These are phyloP conservation scores for Cyphomyrmex costatus DNA, from an alignment of 1,140 invertebrate species.

Conservation along the genomic window DNA sequence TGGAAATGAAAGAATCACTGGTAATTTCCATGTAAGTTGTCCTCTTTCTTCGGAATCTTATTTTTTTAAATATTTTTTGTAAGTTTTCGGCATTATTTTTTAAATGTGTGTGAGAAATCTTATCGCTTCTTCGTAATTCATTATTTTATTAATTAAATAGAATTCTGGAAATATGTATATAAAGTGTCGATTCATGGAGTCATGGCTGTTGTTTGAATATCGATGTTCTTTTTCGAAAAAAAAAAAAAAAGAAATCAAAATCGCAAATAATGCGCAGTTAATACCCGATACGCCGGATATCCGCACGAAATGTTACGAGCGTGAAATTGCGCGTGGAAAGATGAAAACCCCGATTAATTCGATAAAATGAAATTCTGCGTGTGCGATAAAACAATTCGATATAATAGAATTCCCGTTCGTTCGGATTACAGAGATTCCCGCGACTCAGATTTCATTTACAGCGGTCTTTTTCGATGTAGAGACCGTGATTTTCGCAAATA, in stretches of 20 bases:
- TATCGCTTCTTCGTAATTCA: neutral
- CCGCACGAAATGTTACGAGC: neutral
- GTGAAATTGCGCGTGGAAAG: neutral
- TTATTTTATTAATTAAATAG: neutral
- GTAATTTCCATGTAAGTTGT: neutral
- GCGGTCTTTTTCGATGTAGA: neutral
- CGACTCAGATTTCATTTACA: slow-evolving; percentile 24
- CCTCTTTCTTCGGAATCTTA: neutral
- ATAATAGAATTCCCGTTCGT: slow-evolving; percentile 13
- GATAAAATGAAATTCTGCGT: slow-evolving; percentile 33
- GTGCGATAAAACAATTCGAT: slow-evolving; percentile 36
- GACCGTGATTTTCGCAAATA: slow-evolving; percentile 35
- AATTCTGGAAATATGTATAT: slow-evolving; percentile 1
- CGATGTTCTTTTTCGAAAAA: neutral
- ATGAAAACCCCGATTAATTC: slow-evolving; percentile 43
- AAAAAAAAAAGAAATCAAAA: neutral
- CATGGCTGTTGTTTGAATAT: neutral
- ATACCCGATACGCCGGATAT: slow-evolving; percentile 18
- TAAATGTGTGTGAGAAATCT: neutral
- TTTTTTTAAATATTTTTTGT: neutral
- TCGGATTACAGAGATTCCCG: slow-evolving; percentile 20
- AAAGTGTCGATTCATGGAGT: neutral
- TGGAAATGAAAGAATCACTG: neutral
- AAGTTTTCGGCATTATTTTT: neutral
- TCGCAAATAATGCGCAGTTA: neutral